Percentiles rank a stretch among this genome's conserved stretches.
Conservation (phyloP, 92 coral and sea anemone genomes). For the Desmophyllum pertusum region DNA sequence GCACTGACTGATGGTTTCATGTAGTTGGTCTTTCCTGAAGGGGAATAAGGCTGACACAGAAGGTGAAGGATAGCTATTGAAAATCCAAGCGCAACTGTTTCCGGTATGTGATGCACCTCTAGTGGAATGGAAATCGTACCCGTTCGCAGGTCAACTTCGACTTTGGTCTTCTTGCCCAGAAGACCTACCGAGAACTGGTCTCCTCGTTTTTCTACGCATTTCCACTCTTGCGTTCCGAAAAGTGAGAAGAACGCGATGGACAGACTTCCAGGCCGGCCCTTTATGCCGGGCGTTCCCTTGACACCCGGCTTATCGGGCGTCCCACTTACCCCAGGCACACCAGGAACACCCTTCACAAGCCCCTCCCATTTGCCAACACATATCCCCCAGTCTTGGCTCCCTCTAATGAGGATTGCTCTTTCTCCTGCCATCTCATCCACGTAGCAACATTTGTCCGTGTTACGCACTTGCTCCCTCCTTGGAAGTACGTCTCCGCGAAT, state of each 20-base stretch:
- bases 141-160: conserved; percentile 44
- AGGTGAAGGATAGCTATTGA: conserved; percentile 72
- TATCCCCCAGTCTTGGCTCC: conserved; percentile 80
- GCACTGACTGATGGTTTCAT: conserved; percentile 36
- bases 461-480: conserved; percentile 39
- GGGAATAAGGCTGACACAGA: conserved; percentile 66
- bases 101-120: conserved; percentile 65
- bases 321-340: conserved; percentile 40
- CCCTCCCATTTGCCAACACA: conserved; percentile 80
- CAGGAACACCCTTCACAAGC: conserved; percentile 48
- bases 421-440: conserved; percentile 37
- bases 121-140: conserved; percentile 55
- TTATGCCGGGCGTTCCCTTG: conserved; percentile 18
- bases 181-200: conserved; percentile 42
- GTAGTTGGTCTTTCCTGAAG: conserved; percentile 4
- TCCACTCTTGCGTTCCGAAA: conserved; percentile 37
- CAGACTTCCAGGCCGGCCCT: conserved; percentile 59
- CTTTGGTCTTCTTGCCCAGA: not conserved
- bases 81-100: conserved; percentile 72
- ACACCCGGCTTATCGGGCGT: not conserved
- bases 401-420: conserved; percentile 76
- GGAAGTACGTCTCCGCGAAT: conserved; percentile 70
- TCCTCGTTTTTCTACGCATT: conserved; percentile 26
- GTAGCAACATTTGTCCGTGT: conserved; percentile 26
- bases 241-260: conserved; percentile 48